Evolutionary conservation across 2,888 invertebrate species (phyloP).

Genomic region (Drosophila nigritarsus): DNA sequence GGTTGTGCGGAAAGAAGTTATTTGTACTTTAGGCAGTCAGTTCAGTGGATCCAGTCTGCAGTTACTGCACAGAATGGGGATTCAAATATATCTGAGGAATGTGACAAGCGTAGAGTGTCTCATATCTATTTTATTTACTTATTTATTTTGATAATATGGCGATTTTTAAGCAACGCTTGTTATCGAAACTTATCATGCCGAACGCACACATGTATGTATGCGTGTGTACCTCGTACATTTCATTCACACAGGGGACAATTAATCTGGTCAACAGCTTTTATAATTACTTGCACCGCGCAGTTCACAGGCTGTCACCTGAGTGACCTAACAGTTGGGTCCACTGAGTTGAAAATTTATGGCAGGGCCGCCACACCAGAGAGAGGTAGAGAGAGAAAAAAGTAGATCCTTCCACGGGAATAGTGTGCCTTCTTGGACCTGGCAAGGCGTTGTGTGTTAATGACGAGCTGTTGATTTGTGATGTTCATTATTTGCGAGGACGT

Average conservation of each 20-base stretch:
- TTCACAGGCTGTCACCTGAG: slow-evolving; percentile 20
- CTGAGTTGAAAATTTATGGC: slow-evolving; percentile 77
- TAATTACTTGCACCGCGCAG: slow-evolving; percentile 62
- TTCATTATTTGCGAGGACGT: slow-evolving; percentile 68
- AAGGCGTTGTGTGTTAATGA: slow-evolving; percentile 68
- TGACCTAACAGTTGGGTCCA: slow-evolving; percentile 53
- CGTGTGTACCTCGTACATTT: slow-evolving; percentile 5
- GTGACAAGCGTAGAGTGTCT: background rate
- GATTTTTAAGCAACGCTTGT: background rate
- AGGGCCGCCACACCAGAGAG: slow-evolving; percentile 4
- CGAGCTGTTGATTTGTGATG: slow-evolving; percentile 77
- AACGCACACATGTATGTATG: background rate
- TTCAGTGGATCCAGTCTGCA: background rate
- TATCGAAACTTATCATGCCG: background rate
- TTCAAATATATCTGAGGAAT: background rate
- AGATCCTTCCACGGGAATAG: slow-evolving; percentile 2
- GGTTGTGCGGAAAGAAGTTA: background rate
- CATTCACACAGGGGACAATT: slow-evolving; percentile 53
- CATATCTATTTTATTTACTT: background rate
- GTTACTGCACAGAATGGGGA: background rate
- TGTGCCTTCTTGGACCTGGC: slow-evolving; percentile 28
- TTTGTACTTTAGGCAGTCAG: background rate
- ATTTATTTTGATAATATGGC: background rate
- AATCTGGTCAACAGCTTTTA: slow-evolving; percentile 72
- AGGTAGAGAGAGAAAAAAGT: background rate